Evolutionary conservation across 2,113 vertebrate species (phyloP).

Genomic region (Pterocles burchelli): DNA sequence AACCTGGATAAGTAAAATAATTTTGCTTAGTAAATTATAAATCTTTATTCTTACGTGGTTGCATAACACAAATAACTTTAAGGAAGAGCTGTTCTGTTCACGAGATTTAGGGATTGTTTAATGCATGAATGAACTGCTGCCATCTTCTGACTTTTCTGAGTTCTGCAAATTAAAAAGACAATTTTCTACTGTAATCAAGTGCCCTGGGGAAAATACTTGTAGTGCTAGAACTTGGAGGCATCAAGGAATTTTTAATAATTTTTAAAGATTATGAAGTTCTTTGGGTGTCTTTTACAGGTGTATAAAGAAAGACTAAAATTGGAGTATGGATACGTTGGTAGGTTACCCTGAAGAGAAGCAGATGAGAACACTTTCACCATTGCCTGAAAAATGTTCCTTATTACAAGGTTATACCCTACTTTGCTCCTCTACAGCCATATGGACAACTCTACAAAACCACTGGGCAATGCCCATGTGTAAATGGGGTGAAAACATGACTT

Average conservation of each 20-base stretch:
- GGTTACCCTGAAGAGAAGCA: background rate
- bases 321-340: background rate
- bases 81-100: conserved; percentile 33
- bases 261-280: background rate
- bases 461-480: background rate
- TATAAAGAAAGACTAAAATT: background rate
- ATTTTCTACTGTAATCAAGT: conserved; percentile 20
- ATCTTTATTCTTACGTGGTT: conserved; percentile 32
- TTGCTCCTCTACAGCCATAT: background rate
- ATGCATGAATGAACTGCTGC: conserved; percentile 72
- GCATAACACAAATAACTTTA: conserved; percentile 33
- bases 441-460: background rate
- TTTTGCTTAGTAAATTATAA: conserved; percentile 7
- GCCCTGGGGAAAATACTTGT: conserved; percentile 27
- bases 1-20: background rate
- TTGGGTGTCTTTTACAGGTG: background rate
- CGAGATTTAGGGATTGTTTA: conserved; percentile 46
- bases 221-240: background rate
- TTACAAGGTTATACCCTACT: background rate
- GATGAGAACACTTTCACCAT: background rate
- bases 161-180: conserved; percentile 69
- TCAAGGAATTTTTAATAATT: background rate
- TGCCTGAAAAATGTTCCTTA: background rate
- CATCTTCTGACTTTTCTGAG: conserved; percentile 68
- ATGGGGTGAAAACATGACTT: background rate